phyloP scores from a whole-genome alignment of 2,888 invertebrate genomes.

The Geotrupes spiniger region DNA sequence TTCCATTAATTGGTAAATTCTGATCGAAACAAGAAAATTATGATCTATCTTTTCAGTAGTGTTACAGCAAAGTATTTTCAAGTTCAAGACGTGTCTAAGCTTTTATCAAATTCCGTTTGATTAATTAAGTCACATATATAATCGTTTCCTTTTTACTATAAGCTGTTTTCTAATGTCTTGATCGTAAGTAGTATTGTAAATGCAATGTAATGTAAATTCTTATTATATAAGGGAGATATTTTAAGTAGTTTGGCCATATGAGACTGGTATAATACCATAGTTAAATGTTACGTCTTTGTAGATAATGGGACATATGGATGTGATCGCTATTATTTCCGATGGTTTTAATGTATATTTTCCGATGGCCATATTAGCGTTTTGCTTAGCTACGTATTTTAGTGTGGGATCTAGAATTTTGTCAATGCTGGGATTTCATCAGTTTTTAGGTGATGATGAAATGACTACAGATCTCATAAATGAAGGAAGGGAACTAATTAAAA shows the following conservation, averaged over 20 bases:
- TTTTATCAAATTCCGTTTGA: too few species aligned
- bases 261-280: neutral
- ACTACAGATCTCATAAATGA: slow-evolving; percentile 92
- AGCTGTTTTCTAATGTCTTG: too few species aligned
- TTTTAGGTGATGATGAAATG: slow-evolving; percentile 90
- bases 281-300: slow-evolving; percentile 40
- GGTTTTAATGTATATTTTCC: slow-evolving; percentile 99
- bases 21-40: too few species aligned
- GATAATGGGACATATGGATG: slow-evolving; percentile 99
- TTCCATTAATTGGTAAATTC: too few species aligned
- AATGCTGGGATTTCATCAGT: slow-evolving; percentile 94
- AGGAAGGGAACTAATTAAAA: slow-evolving; percentile 85
- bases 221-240: too few species aligned
- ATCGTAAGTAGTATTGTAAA: too few species aligned
- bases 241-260: slow-evolving; percentile 1
- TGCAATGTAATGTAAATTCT: too few species aligned
- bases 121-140: too few species aligned
- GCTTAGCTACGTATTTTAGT: slow-evolving; percentile 91
- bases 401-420: slow-evolving; percentile 88
- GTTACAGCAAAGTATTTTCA: too few species aligned
- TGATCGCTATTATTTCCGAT: slow-evolving; percentile 92
- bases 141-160: too few species aligned
- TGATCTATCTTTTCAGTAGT: too few species aligned
- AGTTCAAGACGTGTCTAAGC: too few species aligned
- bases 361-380: slow-evolving; percentile 90